phyloP scores from a whole-genome alignment of 2,113 vertebrate species.

The Podarcis muralis region DNA sequence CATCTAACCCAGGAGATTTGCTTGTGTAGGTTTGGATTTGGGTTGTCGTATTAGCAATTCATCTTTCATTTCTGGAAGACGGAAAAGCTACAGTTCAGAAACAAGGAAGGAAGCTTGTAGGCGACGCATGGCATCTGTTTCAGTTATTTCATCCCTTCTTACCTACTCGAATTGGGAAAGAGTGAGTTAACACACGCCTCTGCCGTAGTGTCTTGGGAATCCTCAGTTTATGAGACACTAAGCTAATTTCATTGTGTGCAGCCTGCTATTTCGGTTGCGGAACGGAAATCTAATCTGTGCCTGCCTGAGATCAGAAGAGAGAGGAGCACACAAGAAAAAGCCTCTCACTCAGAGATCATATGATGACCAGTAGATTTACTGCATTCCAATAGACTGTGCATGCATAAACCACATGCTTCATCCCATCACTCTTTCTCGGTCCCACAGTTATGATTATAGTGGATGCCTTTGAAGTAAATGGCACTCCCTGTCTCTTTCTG shows the following conservation, averaged over 20 bases:
- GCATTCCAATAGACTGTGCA: background rate
- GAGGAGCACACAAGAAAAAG: background rate
- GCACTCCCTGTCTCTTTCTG: background rate
- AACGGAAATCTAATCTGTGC: background rate
- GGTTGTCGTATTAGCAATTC: background rate
- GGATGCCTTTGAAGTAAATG: background rate
- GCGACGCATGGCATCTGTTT: constrained; percentile 37
- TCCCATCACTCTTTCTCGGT: background rate
- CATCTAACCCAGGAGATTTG: background rate
- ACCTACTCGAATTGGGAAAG: constrained; percentile 14
- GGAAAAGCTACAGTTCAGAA: constrained; percentile 7
- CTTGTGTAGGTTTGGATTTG: background rate
- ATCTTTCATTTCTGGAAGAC: background rate
- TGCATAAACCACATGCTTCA: background rate
- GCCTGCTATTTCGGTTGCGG: constrained; percentile 27
- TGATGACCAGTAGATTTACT: background rate
- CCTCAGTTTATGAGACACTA: background rate
- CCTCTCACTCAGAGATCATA: background rate
- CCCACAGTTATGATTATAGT: background rate
- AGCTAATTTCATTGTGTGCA: constrained; percentile 5
- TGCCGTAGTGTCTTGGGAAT: constrained; percentile 8
- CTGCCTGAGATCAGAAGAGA: background rate
- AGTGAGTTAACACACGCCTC: background rate
- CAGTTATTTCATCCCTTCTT: constrained; percentile 25
- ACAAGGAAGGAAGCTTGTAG: constrained; percentile 21